A percentile compares a stretch with the other conserved stretches of the same genome.
These are phyloP conservation scores for Anastrepha ludens DNA, from an alignment of 1,140 invertebrate genomes.

Conservation along the genomic window DNA sequence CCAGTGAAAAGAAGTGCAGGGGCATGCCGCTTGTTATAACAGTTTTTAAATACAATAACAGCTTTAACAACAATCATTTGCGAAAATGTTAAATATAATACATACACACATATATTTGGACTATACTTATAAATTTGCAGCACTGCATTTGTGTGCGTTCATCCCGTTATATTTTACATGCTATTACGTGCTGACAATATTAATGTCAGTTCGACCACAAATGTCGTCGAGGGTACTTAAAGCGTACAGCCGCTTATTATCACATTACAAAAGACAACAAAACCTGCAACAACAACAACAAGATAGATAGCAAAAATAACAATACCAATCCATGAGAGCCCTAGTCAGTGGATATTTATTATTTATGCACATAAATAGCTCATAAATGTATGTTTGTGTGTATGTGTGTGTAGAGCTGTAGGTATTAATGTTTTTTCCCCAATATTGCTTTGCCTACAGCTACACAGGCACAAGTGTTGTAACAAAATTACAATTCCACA, in stretches of 20 bases:
- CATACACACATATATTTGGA: background rate
- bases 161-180: background rate
- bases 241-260: slow-evolving; percentile 29
- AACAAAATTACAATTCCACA: slow-evolving; percentile 51
- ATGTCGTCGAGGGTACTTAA: slow-evolving; percentile 38
- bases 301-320: too few relatives aligned
- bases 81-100: background rate
- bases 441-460: background rate
- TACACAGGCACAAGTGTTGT: background rate
- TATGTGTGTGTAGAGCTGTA: background rate
- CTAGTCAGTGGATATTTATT: slow-evolving; percentile 48
- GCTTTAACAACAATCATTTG: background rate
- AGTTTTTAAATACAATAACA: slow-evolving; percentile 2
- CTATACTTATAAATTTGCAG: background rate
- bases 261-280: slow-evolving; percentile 42
- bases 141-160: background rate
- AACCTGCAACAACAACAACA: background rate
- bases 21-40: slow-evolving; percentile 1
- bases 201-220: slow-evolving; percentile 32
- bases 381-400: background rate
- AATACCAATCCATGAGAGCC: background rate
- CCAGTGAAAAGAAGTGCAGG: background rate
- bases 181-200: slow-evolving; percentile 18
- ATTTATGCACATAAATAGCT: slow-evolving; percentile 40
- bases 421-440: background rate